Evolutionary conservation across 1,140 invertebrate genomes (phyloP).

Genomic region (Dendrolimus punctatus): DNA sequence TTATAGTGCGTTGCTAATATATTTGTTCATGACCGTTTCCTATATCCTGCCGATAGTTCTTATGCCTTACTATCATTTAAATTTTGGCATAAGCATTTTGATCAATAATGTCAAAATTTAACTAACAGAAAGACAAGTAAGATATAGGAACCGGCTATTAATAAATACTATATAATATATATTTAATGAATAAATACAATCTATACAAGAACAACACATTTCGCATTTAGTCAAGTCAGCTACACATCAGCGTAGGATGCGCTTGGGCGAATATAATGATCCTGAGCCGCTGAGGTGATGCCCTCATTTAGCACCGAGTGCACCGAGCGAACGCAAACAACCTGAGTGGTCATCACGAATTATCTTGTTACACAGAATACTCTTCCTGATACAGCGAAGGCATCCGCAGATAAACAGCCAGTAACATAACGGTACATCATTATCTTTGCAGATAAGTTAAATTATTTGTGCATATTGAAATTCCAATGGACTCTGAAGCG

Average conservation of each 20-base stretch:
- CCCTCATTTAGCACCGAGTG: slow-evolving; percentile 7
- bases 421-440: background rate
- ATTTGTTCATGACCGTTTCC: too few species aligned
- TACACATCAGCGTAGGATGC: background rate
- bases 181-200: slow-evolving; percentile 2
- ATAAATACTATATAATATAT: background rate
- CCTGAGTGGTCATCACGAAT: slow-evolving; percentile 15
- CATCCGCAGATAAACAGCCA: slow-evolving; percentile 9
- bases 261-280: slow-evolving; percentile 2
- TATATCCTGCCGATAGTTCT: too few species aligned
- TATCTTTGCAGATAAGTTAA: background rate
- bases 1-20: too few species aligned
- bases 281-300: slow-evolving; percentile 6
- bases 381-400: slow-evolving; percentile 25
- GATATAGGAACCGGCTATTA: too few species aligned
- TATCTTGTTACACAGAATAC: slow-evolving; percentile 28
- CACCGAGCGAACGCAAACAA: background rate
- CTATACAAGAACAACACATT: background rate
- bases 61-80: too few species aligned
- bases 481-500: too few species aligned
- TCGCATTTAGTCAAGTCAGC: background rate
- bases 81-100: too few species aligned
- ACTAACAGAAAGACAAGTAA: too few species aligned
- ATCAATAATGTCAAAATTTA: too few species aligned
- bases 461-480: too few species aligned